Base-by-base conservation (phyloP, 2,888 invertebrate genomes). In the Conomelus anceps region DNA sequence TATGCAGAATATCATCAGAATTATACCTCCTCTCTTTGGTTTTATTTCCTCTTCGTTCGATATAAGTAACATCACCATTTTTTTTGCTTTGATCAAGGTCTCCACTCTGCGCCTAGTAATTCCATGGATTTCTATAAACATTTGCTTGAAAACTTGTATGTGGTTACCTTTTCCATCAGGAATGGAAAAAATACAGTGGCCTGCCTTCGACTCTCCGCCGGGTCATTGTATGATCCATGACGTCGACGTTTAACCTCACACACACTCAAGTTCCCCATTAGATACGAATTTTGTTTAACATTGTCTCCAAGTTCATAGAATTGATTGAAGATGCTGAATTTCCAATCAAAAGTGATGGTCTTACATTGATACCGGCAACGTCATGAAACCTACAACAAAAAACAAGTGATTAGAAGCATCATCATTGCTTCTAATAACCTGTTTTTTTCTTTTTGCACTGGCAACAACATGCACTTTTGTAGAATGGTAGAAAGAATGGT, bases 91-190 rank as follows among this genome's bases (percentile, higher is more conserved):
- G 85, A 89, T 86, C 20, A 90, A 85, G 85, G 89, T 89, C 29
- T 89, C 89, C 22, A 90, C 23, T 87, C 89, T 87, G 23, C 88
- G 23, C 86, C 86, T 89, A 22, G 86, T 90, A 26, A 90, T 89
- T 41, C 85, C 90, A 90, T 91, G 90, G 91, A 91, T 90, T 84
- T 91, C 88, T 63, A 89, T 85, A 90, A 91, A 91, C 22, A 90
- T 90, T 90, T 90, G 89, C 41, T 90, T 89, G 86, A 90, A 91
- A 29, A 91, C 91, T 88, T 90, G 88, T 34, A 91, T 87, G 86
- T 90, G 88, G 41, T 89, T 86, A 63, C 90, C 91, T 84, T 88
- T 90, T 84, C 90, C 91, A 91, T 91, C 90, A 26, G 91, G 91
- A 23, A 92, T 85, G 84, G 90, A 90, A 88, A 90, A 91, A 84